Evolutionary conservation across 2,113 vertebrate species (phyloP).

Genomic region (Oncorhynchus keta): DNA sequence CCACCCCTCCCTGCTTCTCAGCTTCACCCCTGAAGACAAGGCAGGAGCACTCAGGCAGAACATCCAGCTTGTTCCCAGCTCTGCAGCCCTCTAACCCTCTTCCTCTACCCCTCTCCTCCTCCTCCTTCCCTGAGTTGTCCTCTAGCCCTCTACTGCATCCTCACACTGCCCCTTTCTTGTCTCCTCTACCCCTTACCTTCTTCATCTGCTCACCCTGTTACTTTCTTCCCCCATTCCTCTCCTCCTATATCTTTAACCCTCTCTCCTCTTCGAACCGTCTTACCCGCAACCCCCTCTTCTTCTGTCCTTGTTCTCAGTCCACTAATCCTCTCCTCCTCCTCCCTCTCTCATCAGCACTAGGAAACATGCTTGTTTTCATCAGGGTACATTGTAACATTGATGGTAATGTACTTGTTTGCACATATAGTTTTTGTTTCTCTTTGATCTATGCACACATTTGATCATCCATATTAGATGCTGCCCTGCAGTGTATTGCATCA

Average conservation of each 20-base stretch:
- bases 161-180: background rate
- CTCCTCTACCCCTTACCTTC: background rate
- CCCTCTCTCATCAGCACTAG: background rate
- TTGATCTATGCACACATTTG: no score
- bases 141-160: background rate
- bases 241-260: background rate
- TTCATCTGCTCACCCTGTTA: background rate
- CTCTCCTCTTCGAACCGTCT: background rate
- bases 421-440: no score
- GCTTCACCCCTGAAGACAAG: slow-evolving; percentile 68
- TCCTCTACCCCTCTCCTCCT: slow-evolving; percentile 13
- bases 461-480: no score
- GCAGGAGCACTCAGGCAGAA: slow-evolving; percentile 69
- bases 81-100: slow-evolving; percentile 6
- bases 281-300: background rate
- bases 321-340: background rate
- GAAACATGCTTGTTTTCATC: background rate
- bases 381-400: no score
- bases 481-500: no score
- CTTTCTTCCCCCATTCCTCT: background rate
- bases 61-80: slow-evolving; percentile 62
- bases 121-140: background rate
- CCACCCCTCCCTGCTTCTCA: slow-evolving; percentile 44
- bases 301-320: slow-evolving; percentile 3
- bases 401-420: no score